Evolutionary conservation across 2,113 vertebrate genomes (phyloP), one percentile per base, ranked within the genome.

Genomic region (Echinops telfairi): DNA sequence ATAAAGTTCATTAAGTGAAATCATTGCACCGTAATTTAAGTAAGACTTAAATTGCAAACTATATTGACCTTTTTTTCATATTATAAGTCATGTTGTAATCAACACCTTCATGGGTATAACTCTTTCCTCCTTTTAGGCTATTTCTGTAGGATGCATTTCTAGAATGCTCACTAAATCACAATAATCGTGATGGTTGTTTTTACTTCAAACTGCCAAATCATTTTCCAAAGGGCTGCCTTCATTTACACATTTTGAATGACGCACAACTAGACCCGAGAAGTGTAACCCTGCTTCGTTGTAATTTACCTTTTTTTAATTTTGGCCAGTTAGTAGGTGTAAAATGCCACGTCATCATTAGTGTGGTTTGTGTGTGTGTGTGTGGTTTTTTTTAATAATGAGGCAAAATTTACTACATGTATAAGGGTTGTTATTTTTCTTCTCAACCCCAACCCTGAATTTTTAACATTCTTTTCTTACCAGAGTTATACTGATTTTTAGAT

Each of bases 261-360:
- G 6, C 17, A 47, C 22, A 62, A 60, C n/a, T 10, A 36, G 25
- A 36, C 19, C 6, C 4, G 25, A 5, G 15, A 78, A 83, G 6
- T 47, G 19, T 20, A 75, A 38, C 14, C 19, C 73, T 19, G 68
- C 36, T 76, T 84, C 3, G 22, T 11, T 93, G 38, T 16, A 75
- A 92, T 70, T 94, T 70, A 57, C 36, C 19, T 89, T 83, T 87
- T 70, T 33, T 58, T 66, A 84, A 76, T 77, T 66, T 53, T 80
- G 14, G 9, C 33, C 89, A 12, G 60, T 94, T 81, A 70, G 62
- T 60, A 43, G 75, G 31, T 16, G 12, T 31, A 77, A 77, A 66
- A 83, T 53, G 14, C 81, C 57, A 79, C 4, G 36, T 62, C 17
- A 14, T 66, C 33, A 66, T 58, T 71, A 66, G 4, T 29, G 10